Base-by-base conservation (phyloP, 2,113 vertebrate species). In the Microtus montanus region DNA sequence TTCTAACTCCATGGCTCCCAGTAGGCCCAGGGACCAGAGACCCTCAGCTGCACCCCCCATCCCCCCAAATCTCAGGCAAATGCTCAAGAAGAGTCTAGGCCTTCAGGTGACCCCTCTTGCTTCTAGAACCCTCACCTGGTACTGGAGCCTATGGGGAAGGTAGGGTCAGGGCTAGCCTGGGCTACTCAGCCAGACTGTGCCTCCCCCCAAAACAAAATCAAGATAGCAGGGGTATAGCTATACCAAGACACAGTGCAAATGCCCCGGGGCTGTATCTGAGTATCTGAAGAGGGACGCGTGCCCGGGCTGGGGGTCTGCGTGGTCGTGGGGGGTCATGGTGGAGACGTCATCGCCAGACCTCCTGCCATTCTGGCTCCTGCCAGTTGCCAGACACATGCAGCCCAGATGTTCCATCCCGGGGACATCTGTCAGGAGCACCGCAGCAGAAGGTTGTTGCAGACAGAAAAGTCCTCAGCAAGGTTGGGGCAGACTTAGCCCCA, bases 331-430 rank as follows among this genome's bases (percentile, higher is more conserved):
- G 17, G 58, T 75, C 49, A 64, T 17, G 4, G 0, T 13, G 5
- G 66, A 38, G 86, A 64, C 3, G 41, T 41, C 63, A 0, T 63
- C 0, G 3, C 13, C 44, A 28, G 38, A 1, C 73, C 28, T 26
- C 0, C 7, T 6, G 0, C 78, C 0, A 0, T 44, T 70, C n/a
- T 4, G 1, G 64, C 63, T 77, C 1, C 0, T 80, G 33, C 96
- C 98, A 97, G 96, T 80, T 97, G 98, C 96, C 54, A 9, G 95
- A 2, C 33, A 61, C 68, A 44, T 0, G 41, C 0, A 4, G 30
- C 71, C 95, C 98, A 98, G 98, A 94, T 98, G 98, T 97, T 98
- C 49, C 90, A 61, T 84, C 49, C 87, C 0, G 5, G 96, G 84
- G 93, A 97, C 98, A 97, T 88, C 97, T 97, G 98, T 14, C 13